phyloP scores from a whole-genome alignment of 37 sponge, comb jelly and placozoan species.

The Crambe crambe region DNA sequence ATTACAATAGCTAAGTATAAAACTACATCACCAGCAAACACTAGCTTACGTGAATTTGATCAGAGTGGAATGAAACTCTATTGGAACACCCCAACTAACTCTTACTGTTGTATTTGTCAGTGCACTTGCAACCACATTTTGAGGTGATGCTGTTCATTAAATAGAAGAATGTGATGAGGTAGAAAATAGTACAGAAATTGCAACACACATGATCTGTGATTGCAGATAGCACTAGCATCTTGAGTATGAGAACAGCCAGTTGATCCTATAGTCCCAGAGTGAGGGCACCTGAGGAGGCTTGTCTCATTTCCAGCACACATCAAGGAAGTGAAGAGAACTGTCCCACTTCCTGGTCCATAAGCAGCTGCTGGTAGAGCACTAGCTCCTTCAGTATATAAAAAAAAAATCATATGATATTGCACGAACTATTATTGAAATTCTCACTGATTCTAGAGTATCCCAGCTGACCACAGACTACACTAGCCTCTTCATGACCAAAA shows the following conservation, averaged over 20 bases:
- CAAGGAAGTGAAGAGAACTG: background rate
- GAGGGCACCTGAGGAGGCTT: background rate
- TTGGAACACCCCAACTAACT: constrained; percentile 5
- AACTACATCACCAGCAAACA: background rate
- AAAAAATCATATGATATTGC: no score
- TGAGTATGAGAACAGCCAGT: constrained; percentile 3
- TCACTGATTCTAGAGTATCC: constrained; percentile 17
- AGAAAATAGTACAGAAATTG: background rate
- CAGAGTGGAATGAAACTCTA: constrained; percentile 19
- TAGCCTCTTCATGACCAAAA: constrained; percentile 14
- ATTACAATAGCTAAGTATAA: background rate
- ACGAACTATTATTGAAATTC: no score
- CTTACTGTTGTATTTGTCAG: background rate
- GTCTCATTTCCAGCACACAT: background rate
- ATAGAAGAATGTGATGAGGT: no score
- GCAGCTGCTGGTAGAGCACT: background rate
- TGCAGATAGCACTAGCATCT: background rate
- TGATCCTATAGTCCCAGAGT: background rate
- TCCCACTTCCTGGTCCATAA: constrained; percentile 4
- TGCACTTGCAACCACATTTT: background rate
- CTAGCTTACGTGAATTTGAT: constrained; percentile 21
- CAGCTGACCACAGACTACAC: constrained; percentile 36
- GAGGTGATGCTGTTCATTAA: constrained; percentile 13
- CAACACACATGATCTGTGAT: background rate
- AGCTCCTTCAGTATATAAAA: no score